Conservation (phyloP, 2,797 vertebrate species). For the Pseudotriccus pelzelni region DNA sequence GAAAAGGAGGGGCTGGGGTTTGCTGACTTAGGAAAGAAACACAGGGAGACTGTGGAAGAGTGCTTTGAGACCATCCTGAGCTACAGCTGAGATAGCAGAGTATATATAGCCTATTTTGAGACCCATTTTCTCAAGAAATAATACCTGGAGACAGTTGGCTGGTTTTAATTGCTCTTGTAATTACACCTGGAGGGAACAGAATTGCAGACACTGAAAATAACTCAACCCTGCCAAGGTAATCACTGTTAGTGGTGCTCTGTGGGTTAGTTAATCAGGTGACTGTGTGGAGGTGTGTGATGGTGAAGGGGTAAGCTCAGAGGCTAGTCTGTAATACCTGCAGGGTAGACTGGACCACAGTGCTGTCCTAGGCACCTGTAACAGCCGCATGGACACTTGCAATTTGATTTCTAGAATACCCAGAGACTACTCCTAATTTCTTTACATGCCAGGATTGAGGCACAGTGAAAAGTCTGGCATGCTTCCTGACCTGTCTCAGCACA, state of each 20-base stretch:
- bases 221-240: slow-evolving; percentile 42
- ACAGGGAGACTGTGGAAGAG: not conserved
- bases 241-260: not conserved
- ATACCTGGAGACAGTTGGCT: slow-evolving; percentile 36
- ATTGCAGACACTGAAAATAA: slow-evolving; percentile 33
- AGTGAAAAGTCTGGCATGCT: not conserved
- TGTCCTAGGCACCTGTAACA: fast-evolving
- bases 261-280: not conserved
- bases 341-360: not conserved
- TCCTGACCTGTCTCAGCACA: not conserved
- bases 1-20: not conserved
- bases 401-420: not conserved
- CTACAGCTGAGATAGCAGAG: not conserved
- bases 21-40: not conserved
- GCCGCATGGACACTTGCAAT: not conserved
- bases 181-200: slow-evolving; percentile 58
- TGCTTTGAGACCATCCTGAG: not conserved
- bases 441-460: not conserved
- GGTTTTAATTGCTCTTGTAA: slow-evolving; percentile 49
- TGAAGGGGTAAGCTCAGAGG: not conserved
- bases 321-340: not conserved
- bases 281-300: not conserved
- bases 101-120: not conserved
- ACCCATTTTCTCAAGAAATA: slow-evolving; percentile 39
- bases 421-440: not conserved